Conservation (phyloP, 2,888 invertebrate species). For the Antheraea assamensis region DNA sequence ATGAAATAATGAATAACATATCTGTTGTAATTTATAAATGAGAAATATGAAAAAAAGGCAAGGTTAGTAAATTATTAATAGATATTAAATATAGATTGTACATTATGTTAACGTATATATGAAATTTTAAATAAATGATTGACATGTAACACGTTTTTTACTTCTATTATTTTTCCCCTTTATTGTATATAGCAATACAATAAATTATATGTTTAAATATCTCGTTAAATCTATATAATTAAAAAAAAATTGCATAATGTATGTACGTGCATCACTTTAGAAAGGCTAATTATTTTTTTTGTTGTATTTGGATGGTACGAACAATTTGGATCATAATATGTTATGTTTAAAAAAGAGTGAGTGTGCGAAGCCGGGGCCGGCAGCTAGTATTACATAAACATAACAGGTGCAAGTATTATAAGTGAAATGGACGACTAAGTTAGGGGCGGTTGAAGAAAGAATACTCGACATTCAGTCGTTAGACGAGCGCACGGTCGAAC, state of each 20-base stretch:
- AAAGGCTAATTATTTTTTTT: no score
- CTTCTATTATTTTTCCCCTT: not conserved
- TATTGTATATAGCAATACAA: not conserved
- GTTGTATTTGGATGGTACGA: no score
- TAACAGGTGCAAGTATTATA: not conserved
- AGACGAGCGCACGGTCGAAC: slow-evolving; percentile 55
- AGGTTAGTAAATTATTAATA: not conserved
- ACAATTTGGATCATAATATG: no score
- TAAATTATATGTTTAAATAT: not conserved
- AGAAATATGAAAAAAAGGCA: not conserved
- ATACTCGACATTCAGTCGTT: slow-evolving; percentile 52
- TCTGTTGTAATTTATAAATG: not conserved
- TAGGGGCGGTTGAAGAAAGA: slow-evolving; percentile 15
- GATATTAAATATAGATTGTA: not conserved
- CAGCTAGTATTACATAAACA: not conserved
- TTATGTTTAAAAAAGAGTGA: no score
- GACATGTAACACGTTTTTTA: not conserved
- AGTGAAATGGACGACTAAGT: slow-evolving; percentile 16
- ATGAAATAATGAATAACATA: no score
- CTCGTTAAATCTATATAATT: not conserved
- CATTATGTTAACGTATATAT: not conserved
- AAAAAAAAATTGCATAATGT: no score
- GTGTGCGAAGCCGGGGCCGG: no score
- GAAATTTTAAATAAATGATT: not conserved
- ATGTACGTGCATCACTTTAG: no score